Base-by-base conservation (phyloP, 1,140 invertebrate genomes). In the Atta colombica region DNA sequence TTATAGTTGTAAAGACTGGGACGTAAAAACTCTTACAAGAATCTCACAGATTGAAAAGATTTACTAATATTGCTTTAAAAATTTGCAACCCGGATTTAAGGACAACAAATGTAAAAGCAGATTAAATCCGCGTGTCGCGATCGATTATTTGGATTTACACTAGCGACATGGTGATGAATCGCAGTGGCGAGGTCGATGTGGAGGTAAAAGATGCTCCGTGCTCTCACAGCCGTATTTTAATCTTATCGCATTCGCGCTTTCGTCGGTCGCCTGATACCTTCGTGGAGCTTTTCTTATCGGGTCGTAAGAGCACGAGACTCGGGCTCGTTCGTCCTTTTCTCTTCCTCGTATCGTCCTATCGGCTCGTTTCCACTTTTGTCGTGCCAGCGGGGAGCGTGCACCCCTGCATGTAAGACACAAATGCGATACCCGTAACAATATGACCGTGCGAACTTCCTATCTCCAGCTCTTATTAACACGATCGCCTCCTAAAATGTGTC, bases 181-280 rank as follows among this genome's bases (percentile, higher is more conserved):
- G 66, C 65, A 72, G 45, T 77, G 68, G 80, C 72, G 74, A 78
- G 49, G 86, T 58, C 66, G 61, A 14, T 21, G 21, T 66, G 45
- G 61, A 16, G 75, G 68, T 69, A 82, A 82, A 90, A 61, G 89
- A 86, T 84, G 86, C 86, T 90, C 89, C 74, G 88, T 89, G 84
- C 88, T 87, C 78, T 84, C 84, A 53, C 31, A 71, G 65, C 25
- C 84, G 86, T 88, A 89, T 88, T 92, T 84, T 93, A 93, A 93
- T 93, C 92, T 93, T 92, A 93, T 93, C 92, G 75, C 58, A 65
- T 28, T 31, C 75, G 16, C 81, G 86, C 87, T 91, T 90, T 90
- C 85, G 87, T 90, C 90, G 88, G 87, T 53, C 84, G 71, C 68
- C 88, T 77, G 88, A 91, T 91, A 90, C 90, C 88, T 89, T 89